phyloP scores from a whole-genome alignment of 2,888 invertebrate species.

The Andrena camellia region DNA sequence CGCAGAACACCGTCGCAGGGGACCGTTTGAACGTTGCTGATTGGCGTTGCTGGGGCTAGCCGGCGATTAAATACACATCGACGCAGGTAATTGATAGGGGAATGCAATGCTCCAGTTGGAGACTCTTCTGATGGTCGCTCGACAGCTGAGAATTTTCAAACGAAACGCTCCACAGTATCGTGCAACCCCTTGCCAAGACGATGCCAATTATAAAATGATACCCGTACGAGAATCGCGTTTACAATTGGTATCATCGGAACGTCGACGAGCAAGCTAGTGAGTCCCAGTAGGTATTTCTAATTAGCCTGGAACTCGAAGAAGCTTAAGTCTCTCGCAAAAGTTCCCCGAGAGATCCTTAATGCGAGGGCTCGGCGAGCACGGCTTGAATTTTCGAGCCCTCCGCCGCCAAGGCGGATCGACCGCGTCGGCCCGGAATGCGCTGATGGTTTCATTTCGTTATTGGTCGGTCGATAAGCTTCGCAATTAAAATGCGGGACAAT shows the following conservation, averaged over 20 bases:
- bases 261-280: neutral
- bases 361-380: neutral
- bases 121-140: neutral
- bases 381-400: neutral
- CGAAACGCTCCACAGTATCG: neutral
- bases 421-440: constrained; percentile 6
- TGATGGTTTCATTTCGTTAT: constrained; percentile 57
- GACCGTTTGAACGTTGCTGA: neutral
- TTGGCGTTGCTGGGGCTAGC: neutral
- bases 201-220: no score
- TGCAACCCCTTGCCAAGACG: no score
- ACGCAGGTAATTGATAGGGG: neutral
- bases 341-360: neutral
- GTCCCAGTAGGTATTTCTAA: neutral
- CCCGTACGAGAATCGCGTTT: no score
- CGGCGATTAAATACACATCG: neutral
- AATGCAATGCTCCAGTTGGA: neutral
- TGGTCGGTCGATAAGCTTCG: constrained; percentile 34
- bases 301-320: constrained; percentile 2
- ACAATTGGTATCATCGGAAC: no score
- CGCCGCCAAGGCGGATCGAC: neutral
- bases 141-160: neutral
- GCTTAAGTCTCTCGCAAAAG: neutral
- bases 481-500: constrained; percentile 54
- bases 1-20: neutral